Base-by-base conservation (phyloP, 2,113 vertebrate species). In the Pterocles gutturalis region DNA sequence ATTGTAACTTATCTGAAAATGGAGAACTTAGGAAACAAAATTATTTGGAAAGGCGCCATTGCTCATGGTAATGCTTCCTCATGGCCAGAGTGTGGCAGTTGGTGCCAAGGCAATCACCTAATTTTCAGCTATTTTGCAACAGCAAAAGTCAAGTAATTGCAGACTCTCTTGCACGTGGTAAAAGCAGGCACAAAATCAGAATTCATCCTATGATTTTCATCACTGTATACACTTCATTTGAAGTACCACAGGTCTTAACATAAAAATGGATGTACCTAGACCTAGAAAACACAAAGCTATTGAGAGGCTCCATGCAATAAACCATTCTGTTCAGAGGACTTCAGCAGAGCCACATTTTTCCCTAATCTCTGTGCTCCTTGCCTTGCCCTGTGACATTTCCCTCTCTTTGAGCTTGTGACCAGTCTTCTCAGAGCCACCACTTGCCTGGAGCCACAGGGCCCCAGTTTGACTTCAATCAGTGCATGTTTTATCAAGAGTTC, bases 81-180 rank as follows among this genome's bases (percentile, higher is more conserved):
- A 25, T 4, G 25, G n/a, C 51, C 78, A 83, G 71, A 64, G 36
- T 31, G 71, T 0, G 5, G 33, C 78, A 71, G 49, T 22, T 65
- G 28, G n/a, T 33, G 19, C 22, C 57, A 82, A 49, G 31, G 45
- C 18, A 57, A 82, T 14, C 13, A n/a, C 22, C 28, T 29, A 1
- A 0, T n/a, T 67, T 92, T 62, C 41, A 55, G 26, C 21, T 38
- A 24, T 36, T 77, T 41, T 38, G 43, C 36, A 49, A 10, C 8
- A 25, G 34, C 28, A 77, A 65, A 43, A 69, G 12, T 49, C 34
- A 41, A 70, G 33, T n/a, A 33, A 25, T 58, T 64, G 51, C 20
- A 51, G 43, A 64, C 11, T 26, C 2, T 15, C 11, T 29, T 17
- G 28, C 3, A 5, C 1, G 2, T 18, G 9, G 51, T 38, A 51